Conservation (phyloP, 2,797 vertebrate genomes). For the Micropoecilia bifurca region DNA sequence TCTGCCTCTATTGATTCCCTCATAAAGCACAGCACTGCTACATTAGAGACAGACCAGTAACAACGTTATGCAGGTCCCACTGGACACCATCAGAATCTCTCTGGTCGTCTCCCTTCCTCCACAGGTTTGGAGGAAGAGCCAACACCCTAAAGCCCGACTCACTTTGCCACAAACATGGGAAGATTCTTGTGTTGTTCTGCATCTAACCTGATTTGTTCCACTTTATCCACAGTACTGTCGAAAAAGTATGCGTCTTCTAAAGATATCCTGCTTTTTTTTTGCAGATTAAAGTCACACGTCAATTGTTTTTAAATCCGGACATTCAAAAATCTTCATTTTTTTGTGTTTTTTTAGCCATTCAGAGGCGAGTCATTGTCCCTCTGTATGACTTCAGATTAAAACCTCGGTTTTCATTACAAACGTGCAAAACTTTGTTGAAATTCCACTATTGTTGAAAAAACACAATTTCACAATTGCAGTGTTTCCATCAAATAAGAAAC, state of each 20-base stretch:
- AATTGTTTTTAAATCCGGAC: not conserved
- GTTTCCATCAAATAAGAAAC: too few relatives aligned
- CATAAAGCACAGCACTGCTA: slow-evolving; percentile 52
- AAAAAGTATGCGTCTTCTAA: not conserved
- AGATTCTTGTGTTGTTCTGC: slow-evolving; percentile 4
- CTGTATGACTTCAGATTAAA: not conserved
- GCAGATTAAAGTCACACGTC: not conserved
- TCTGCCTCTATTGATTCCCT: slow-evolving; percentile 66
- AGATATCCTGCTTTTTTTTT: not conserved
- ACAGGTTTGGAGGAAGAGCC: not conserved
- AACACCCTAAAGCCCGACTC: slow-evolving; percentile 15
- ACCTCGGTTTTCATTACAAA: too few relatives aligned
- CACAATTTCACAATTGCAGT: too few relatives aligned
- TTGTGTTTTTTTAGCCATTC: not conserved
- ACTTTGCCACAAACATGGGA: slow-evolving; percentile 26
- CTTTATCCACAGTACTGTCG: not conserved
- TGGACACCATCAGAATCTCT: slow-evolving; percentile 33
- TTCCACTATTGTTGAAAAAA: too few relatives aligned
- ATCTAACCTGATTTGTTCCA: not conserved
- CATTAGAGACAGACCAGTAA: slow-evolving; percentile 54
- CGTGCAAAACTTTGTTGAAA: too few relatives aligned
- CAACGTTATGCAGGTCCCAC: slow-evolving; percentile 51
- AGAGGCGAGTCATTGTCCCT: not conserved
- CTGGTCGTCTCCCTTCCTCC: slow-evolving; percentile 22
- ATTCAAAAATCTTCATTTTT: not conserved